Base-by-base conservation (phyloP, 2,888 invertebrate species). In the Mimumesa dahlbomi region DNA sequence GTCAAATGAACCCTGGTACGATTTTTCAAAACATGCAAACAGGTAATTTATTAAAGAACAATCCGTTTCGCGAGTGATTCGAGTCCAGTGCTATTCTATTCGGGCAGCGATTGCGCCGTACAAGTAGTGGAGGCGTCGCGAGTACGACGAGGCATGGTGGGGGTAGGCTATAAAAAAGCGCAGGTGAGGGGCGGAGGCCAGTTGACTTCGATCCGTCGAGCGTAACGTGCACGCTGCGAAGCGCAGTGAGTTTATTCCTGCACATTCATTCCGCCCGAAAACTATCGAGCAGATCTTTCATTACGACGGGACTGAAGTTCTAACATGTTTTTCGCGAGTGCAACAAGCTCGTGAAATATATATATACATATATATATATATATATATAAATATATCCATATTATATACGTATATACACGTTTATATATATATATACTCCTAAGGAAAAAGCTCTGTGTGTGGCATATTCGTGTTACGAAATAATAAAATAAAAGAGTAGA, bases 161-260 rank as follows among this genome's bases (percentile, higher is more conserved):
- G 75, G 77, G 73, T 45, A 75, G 67, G 67, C 72, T 88, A 85
- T 88, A 87, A 84, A 81, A 79, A 50, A 58, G 67, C 69, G 79
- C 85, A 84, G 86, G 87, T 85, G 87, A 86, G 88, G 88, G 88
- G 88, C 86, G 87, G 84, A 85, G 84, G 83, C 86, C 86, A 88
- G 88, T 88, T 83, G 83, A 83, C 83, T 86, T 81, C 80, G 83
- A 83, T 84, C 78, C 66, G 75, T 70, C 74, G 75, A 75, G 50
- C 38, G 46, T 13, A 21, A 18, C 31, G 68, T 29, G 9, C 7
- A 3, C n/a, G 14, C 0, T n/a, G 2, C n/a, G 5, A n/a, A 22
- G 9, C 19, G 5, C 11, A 29, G 14, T 22, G n/a, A 16, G 21
- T 25, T 18, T 14, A 3, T 21, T 16, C 68, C 48, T 36, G n/a